Conservation (phyloP, 2,113 vertebrate species). For the Indri indri region DNA sequence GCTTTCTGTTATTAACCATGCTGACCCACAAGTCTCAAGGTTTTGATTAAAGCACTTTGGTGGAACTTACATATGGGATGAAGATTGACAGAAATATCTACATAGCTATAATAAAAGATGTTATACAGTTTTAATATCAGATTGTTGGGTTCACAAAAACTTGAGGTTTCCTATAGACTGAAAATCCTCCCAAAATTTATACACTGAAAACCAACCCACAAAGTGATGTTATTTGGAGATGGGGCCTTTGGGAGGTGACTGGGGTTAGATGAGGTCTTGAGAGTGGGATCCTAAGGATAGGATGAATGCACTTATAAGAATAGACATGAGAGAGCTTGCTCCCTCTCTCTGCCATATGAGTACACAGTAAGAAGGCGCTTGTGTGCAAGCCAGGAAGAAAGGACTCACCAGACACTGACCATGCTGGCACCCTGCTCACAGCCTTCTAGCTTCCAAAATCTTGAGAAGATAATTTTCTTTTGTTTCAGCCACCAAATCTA, state of each 20-base stretch:
- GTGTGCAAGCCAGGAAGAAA: no score
- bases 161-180: not conserved
- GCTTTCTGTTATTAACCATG: not conserved
- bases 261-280: not conserved
- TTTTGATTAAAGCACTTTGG: not conserved
- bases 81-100: not conserved
- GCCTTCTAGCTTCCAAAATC: not conserved
- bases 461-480: not conserved
- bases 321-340: not conserved
- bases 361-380: not conserved
- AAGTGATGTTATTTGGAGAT: not conserved
- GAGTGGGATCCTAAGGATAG: rapidly evolving
- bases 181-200: not conserved
- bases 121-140: not conserved
- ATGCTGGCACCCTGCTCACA: not conserved
- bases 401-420: not conserved
- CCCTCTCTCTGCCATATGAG: not conserved
- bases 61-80: not conserved
- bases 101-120: not conserved
- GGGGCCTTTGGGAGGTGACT: no score
- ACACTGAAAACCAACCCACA: not conserved
- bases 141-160: not conserved
- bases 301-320: not conserved
- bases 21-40: not conserved
- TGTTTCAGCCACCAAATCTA: not conserved